Percentiles rank a stretch among this genome's conserved stretches.
Conservation (phyloP, 2,797 vertebrate genomes). For the Alca torda region DNA sequence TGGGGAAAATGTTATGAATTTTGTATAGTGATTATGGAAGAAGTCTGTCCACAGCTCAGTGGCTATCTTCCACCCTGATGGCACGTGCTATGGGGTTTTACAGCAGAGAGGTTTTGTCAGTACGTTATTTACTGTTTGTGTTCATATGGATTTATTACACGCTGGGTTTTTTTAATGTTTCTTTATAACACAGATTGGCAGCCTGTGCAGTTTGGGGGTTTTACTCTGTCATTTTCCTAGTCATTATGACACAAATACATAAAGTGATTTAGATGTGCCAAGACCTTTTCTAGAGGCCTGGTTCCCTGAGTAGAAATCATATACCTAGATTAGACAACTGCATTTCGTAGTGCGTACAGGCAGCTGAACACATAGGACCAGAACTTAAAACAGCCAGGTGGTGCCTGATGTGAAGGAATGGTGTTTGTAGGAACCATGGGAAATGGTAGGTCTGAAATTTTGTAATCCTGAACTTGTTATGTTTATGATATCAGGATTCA, state of each 20-base stretch:
- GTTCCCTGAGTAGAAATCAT: not conserved
- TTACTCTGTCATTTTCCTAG: not conserved
- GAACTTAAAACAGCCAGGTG: not conserved
- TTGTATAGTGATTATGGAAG: not conserved
- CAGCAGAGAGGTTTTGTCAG: not conserved
- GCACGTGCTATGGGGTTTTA: not conserved
- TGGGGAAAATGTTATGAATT: not conserved
- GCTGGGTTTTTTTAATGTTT: not conserved
- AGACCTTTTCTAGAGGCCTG: not conserved
- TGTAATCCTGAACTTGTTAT: not conserved
- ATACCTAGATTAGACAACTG: not conserved
- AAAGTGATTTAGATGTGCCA: not conserved
- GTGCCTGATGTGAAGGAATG: not conserved
- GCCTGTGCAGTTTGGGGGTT: not conserved
- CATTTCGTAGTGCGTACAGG: not conserved
- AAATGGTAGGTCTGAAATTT: not conserved
- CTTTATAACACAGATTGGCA: not conserved
- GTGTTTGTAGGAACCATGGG: not conserved
- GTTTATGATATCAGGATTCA: not conserved
- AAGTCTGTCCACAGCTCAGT: not conserved
- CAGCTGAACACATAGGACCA: not conserved
- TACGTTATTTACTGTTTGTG: not conserved
- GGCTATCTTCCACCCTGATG: not conserved
- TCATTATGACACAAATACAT: not conserved
- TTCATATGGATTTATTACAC: not conserved